Conservation (phyloP, 1,140 invertebrate genomes). For the Drosophila ficusphila region DNA sequence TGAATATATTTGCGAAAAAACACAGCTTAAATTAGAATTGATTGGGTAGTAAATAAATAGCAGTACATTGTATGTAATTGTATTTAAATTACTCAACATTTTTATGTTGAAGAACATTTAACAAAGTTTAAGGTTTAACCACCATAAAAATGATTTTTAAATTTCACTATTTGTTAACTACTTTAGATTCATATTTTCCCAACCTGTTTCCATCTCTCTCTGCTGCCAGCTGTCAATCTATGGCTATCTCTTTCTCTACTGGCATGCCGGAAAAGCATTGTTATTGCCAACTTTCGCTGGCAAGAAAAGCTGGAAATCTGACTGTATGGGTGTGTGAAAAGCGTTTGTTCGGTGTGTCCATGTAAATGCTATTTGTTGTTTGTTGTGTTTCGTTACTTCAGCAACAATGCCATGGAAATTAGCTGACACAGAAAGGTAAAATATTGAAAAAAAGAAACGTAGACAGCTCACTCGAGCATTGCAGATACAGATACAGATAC, state of each 20-base stretch:
- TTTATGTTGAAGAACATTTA: no score
- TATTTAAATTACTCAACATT: no score
- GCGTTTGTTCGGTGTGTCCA: conserved; percentile 29
- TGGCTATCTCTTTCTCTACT: conserved; percentile 32
- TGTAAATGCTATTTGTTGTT: conserved; percentile 43
- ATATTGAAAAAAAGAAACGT: conserved; percentile 6
- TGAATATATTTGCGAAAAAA: conserved; percentile 1
- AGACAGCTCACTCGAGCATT: conserved; percentile 37
- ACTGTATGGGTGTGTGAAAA: conserved; percentile 36
- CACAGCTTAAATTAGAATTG: not conserved
- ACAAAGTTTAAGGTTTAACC: no score
- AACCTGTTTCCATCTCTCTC: conserved; percentile 1
- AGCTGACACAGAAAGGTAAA: conserved; percentile 47
- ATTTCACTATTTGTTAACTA: not conserved
- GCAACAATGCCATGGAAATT: conserved; percentile 50
- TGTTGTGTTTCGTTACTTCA: conserved; percentile 29
- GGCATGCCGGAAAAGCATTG: conserved; percentile 57
- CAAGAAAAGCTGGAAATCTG: conserved; percentile 42
- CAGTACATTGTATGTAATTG: not conserved
- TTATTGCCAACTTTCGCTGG: conserved; percentile 60
- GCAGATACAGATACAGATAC: conserved; percentile 31
- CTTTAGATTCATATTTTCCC: not conserved
- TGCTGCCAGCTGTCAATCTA: conserved; percentile 32
- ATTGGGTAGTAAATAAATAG: not conserved
- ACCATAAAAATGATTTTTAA: not conserved